Evolutionary conservation across 2,888 invertebrate genomes (phyloP).

Genomic region (Spodoptera picta): DNA sequence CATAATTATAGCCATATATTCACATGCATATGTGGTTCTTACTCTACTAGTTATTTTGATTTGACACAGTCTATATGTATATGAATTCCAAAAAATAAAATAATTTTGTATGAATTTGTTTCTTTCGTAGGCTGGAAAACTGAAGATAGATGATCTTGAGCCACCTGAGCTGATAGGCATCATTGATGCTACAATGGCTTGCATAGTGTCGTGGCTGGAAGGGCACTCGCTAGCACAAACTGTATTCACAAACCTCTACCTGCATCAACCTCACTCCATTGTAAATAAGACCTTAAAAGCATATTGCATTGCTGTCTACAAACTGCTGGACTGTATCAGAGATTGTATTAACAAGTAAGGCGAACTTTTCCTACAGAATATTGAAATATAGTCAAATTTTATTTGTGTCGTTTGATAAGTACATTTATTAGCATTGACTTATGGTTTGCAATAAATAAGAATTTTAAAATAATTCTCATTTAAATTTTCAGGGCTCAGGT

Average conservation of each 20-base stretch:
- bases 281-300: constrained; percentile 94
- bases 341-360: constrained; percentile 95
- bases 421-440: too few species aligned
- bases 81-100: not conserved
- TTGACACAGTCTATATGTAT: too few species aligned
- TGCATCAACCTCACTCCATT: constrained; percentile 96
- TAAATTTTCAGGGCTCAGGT: constrained; percentile 91
- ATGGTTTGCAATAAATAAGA: too few species aligned
- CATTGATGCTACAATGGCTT: constrained; percentile 97
- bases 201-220: constrained; percentile 99
- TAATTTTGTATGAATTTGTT: not conserved
- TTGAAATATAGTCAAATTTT: too few species aligned
- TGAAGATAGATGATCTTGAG: constrained; percentile 93
- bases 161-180: constrained; percentile 96
- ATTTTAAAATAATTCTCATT: too few species aligned
- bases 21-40: too few species aligned
- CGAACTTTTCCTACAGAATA: not conserved
- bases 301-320: constrained; percentile 95
- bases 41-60: too few species aligned
- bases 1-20: too few species aligned
- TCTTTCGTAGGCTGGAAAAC: constrained; percentile 90
- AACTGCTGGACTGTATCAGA: constrained; percentile 95
- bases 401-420: too few species aligned
- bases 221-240: constrained; percentile 99
- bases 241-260: constrained; percentile 98